Percentiles rank a stretch among this genome's conserved stretches.
Evolutionary conservation across 2,113 vertebrate species (phyloP).

Genomic region (Speoplatyrhinus poulsoni): DNA sequence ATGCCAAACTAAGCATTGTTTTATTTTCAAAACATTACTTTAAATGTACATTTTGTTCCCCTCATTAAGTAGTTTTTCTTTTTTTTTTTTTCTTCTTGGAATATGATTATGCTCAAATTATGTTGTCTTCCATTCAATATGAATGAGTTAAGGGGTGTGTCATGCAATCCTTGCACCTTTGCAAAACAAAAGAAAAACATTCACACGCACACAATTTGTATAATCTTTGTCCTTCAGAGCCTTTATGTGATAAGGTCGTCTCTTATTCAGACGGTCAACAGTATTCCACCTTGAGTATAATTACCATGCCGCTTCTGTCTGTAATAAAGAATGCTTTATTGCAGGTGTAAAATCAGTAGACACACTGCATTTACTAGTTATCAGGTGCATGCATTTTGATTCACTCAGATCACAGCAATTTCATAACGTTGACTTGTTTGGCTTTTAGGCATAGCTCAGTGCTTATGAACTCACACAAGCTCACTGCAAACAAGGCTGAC

Average conservation of each 20-base stretch:
- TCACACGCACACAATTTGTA: neutral
- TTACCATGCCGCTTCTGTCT: too few species aligned
- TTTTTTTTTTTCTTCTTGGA: slow-evolving; percentile 8
- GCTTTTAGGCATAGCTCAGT: slow-evolving; percentile 2
- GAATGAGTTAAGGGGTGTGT: neutral
- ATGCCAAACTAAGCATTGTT: too few species aligned
- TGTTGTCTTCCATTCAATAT: slow-evolving; percentile 24
- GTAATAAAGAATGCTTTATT: too few species aligned
- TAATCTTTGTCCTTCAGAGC: neutral
- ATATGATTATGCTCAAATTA: slow-evolving; percentile 22
- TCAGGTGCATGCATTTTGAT: slow-evolving; percentile 1
- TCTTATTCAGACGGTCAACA: neutral
- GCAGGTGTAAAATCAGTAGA: too few species aligned
- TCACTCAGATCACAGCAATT: slow-evolving; percentile 11
- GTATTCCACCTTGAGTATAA: too few species aligned
- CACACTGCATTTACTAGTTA: slow-evolving; percentile 17
- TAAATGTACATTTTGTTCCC: too few species aligned
- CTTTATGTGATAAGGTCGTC: neutral
- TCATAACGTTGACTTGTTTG: neutral
- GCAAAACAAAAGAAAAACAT: neutral
- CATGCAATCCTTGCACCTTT: neutral
- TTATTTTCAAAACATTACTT: too few species aligned
- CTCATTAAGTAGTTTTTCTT: too few species aligned
- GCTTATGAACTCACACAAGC: slow-evolving; percentile 28
- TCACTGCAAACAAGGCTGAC: slow-evolving; percentile 19